Base-by-base conservation (phyloP, 2,797 vertebrate genomes). In the Danio jaintianensis region DNA sequence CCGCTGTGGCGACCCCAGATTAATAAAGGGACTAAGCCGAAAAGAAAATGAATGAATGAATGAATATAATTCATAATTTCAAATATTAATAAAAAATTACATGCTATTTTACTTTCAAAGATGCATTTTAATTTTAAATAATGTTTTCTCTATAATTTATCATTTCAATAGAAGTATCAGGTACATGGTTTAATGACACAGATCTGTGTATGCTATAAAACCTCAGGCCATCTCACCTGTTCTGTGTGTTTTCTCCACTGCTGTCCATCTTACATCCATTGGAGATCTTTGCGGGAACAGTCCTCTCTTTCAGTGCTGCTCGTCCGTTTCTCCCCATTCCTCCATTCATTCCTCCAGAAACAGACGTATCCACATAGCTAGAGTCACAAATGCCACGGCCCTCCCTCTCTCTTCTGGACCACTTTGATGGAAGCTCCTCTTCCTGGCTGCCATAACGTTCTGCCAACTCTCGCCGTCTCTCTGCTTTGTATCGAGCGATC, bases 401-500 rank as follows among this genome's bases (percentile, higher is more conserved):
- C 40, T 90, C 91, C 45, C 79, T 87, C 59, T 92, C 91, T 82
- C 87, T 86, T 87, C 89, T 91, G 58, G 91, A 90, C 83, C 91
- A 92, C 84, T 93, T 93, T 45, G 91, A 86, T 0, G 91, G 90
- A 11, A 92, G 87, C 69, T 94, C 93, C 79, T 94, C 93, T 53
- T 93, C 92, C 13, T 75, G 16, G 85, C 86, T 87, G 68, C 92
- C 91, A 0, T 87, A 94, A 61, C 89, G 91, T 12, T 94, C 92
- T 0, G 92, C 92, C 80, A 94, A 89, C 63, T 94, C 93, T 72
- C 93, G 85, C 82, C 94, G 87, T 85, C 94, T 90, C 85, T 95
- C 94, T 0, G 93, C 93, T 87, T 95, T 95, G 75, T 95, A 95
- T 52, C 93, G 92, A 64, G 94, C 93, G 0, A 95, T 95, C 48